These are phyloP conservation scores for Octodon degus DNA, from an alignment of 2,113 vertebrate genomes.

Conservation along the genomic window DNA sequence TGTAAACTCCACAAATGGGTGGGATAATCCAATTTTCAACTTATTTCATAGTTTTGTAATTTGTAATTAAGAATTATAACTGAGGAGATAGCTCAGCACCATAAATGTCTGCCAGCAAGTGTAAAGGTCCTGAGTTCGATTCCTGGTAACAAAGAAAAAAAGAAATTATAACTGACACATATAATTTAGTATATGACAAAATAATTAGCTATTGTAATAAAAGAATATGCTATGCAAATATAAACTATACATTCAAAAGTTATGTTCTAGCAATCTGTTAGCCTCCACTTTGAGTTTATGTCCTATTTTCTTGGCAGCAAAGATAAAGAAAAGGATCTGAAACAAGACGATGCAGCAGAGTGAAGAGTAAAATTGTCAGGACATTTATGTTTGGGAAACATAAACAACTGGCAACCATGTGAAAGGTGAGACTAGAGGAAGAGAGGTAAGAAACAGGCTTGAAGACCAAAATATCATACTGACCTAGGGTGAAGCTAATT, in stretches of 20 bases:
- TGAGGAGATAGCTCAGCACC: no score
- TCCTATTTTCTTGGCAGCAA: not conserved
- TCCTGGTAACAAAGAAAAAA: no score
- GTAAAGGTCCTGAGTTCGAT: no score
- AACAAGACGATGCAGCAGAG: not conserved
- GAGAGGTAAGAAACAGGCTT: not conserved
- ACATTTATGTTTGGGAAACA: conserved; percentile 6
- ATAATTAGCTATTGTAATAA: not conserved
- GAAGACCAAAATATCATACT: not conserved
- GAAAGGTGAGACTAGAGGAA: not conserved
- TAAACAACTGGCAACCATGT: not conserved
- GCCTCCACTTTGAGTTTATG: not conserved
- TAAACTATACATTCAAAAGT: not conserved
- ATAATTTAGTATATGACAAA: conserved; percentile 12
- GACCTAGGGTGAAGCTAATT: not conserved
- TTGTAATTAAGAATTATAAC: not conserved
- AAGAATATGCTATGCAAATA: not conserved
- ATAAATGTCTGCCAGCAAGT: no score
- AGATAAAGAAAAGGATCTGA: not conserved
- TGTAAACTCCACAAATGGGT: not conserved
- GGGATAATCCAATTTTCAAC: conserved; percentile 8
- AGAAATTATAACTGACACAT: not conserved
- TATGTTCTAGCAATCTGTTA: not conserved
- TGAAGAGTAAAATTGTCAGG: not conserved
- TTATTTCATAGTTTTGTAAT: not conserved